Evolutionary conservation across 2,888 invertebrate species (phyloP).

Genomic region (Polietes domitor): DNA sequence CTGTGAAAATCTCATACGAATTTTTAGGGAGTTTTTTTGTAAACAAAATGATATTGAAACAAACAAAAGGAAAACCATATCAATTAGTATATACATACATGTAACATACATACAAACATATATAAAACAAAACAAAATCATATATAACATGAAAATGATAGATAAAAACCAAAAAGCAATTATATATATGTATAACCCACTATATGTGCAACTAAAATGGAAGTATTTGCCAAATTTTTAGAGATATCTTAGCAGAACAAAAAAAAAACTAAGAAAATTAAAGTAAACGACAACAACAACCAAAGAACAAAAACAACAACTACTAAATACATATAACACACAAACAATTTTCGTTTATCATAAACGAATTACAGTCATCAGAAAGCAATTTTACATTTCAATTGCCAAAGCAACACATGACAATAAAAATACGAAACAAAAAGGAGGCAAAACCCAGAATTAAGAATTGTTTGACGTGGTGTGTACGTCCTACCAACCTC

Average conservation of each 20-base stretch:
- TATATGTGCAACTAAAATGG: constrained; percentile 6
- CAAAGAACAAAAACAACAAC: background rate
- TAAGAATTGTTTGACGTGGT: constrained; percentile 2
- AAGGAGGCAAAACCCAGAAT: background rate
- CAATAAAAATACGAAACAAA: constrained; percentile 39
- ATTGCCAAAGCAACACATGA: constrained; percentile 47
- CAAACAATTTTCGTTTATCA: background rate
- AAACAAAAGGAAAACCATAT: constrained; percentile 32
- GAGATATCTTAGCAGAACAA: background rate
- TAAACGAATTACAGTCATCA: background rate
- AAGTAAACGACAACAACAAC: background rate
- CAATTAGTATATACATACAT: constrained; percentile 25
- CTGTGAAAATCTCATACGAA: constrained; percentile 31
- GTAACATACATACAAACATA: constrained; percentile 4
- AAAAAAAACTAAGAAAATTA: background rate
- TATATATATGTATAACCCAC: background rate
- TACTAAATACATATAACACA: background rate
- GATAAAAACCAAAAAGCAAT: background rate
- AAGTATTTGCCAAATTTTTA: constrained; percentile 31
- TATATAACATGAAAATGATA: constrained; percentile 2
- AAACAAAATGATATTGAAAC: constrained; percentile 37
- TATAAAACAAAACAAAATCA: background rate
- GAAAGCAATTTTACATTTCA: constrained; percentile 28
- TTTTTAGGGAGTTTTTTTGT: constrained; percentile 61
- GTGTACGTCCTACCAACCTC: background rate